These are phyloP conservation scores for Drosophila barbarae DNA, from an alignment of 2,888 invertebrate genomes.

Conservation along the genomic window DNA sequence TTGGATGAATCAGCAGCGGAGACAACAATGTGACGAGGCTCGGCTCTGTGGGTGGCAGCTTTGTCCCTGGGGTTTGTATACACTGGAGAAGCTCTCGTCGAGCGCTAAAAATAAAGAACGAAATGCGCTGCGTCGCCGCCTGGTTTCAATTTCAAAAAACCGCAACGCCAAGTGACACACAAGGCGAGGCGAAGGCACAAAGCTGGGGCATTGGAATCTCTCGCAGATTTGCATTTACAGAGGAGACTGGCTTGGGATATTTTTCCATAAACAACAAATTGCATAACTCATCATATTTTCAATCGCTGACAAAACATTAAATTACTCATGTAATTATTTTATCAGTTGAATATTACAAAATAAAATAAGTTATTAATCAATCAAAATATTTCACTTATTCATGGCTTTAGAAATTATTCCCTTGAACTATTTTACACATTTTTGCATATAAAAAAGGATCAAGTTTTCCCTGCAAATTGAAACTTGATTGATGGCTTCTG, in stretches of 20 bases:
- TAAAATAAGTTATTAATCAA: too few species aligned
- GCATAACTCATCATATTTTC: not conserved
- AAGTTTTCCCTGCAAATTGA: not conserved
- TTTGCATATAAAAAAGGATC: not conserved
- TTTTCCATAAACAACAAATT: not conserved
- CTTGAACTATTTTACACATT: not conserved
- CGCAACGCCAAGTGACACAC: conserved; percentile 64
- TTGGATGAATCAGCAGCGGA: conserved; percentile 32
- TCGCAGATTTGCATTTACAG: conserved; percentile 22
- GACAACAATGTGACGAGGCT: not conserved
- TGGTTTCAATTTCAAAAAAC: conserved; percentile 63
- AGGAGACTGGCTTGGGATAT: not conserved
- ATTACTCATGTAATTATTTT: not conserved
- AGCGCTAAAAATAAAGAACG: conserved; percentile 49
- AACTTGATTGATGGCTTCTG: not conserved
- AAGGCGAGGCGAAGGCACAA: conserved; percentile 51
- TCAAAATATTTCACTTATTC: too few species aligned
- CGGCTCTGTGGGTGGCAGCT: conserved; percentile 14
- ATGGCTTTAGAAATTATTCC: too few species aligned
- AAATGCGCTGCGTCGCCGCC: conserved; percentile 12
- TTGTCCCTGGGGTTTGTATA: conserved; percentile 13
- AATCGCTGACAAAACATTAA: not conserved
- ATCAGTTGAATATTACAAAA: too few species aligned
- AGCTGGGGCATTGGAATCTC: conserved; percentile 39
- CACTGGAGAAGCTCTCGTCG: conserved; percentile 26